Conservation (phyloP, 2,888 invertebrate genomes). For the Ashinkailepas kermadecensis region DNA sequence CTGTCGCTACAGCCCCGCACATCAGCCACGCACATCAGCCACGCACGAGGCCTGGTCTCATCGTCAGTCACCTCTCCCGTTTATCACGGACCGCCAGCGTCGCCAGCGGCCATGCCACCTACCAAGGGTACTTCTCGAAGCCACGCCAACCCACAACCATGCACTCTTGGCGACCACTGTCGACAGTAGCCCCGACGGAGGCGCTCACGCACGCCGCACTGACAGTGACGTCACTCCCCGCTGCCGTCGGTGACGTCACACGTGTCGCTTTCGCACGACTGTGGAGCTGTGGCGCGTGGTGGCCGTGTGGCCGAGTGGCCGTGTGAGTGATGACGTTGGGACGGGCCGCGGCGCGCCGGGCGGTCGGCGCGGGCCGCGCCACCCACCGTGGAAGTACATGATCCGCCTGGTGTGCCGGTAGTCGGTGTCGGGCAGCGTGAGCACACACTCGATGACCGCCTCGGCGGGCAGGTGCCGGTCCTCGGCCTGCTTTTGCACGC, state of each 20-base stretch:
- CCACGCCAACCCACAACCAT: too few species aligned
- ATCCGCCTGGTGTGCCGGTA: constrained; percentile 18
- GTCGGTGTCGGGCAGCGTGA: constrained; percentile 26
- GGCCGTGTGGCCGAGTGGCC: not conserved
- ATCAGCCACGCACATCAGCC: too few species aligned
- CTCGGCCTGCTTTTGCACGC: constrained; percentile 23
- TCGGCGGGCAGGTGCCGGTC: constrained; percentile 24
- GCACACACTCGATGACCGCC: constrained; percentile 28
- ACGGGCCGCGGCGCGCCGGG: too few species aligned
- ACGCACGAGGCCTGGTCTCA: too few species aligned
- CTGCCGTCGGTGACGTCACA: not conserved
- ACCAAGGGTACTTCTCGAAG: too few species aligned
- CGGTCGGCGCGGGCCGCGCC: too few species aligned
- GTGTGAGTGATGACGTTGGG: not conserved
- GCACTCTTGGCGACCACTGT: too few species aligned
- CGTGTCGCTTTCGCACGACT: not conserved
- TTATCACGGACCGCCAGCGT: too few species aligned
- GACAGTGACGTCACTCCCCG: not conserved
- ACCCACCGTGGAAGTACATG: constrained; percentile 8
- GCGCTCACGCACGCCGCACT: not conserved
- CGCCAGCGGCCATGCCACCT: too few species aligned
- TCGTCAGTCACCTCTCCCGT: too few species aligned
- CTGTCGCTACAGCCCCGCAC: too few species aligned
- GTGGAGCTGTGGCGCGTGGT: not conserved
- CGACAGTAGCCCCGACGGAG: too few species aligned